Percentiles rank a stretch among this genome's conserved stretches.
Evolutionary conservation across 2,113 vertebrate species (phyloP).

Genomic region (Nothobranchius kuhntae): DNA sequence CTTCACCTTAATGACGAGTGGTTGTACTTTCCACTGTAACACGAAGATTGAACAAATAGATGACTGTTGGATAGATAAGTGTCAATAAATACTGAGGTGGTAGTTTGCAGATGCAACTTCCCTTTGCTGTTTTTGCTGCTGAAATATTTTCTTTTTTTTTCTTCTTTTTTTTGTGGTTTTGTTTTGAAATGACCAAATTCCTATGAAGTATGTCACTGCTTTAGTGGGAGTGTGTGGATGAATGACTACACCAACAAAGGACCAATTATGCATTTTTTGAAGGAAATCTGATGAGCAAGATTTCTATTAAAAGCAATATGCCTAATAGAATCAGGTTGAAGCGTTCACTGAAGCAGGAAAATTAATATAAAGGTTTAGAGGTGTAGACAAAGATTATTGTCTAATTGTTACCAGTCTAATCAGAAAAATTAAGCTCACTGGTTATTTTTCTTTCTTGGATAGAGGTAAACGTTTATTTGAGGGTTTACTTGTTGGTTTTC

Average conservation of each 20-base stretch:
- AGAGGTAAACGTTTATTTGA: neutral
- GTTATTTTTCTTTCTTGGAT: neutral
- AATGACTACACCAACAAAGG: neutral
- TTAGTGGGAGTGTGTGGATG: neutral
- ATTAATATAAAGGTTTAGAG: neutral
- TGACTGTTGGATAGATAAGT: neutral
- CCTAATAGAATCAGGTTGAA: too few relatives aligned
- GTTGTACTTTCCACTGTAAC: conserved; percentile 4
- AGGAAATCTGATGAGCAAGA: neutral
- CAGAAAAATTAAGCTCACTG: neutral
- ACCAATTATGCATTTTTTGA: neutral
- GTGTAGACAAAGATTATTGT: neutral
- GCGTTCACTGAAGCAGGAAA: neutral
- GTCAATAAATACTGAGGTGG: neutral
- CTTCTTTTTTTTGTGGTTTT: neutral
- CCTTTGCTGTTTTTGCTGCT: neutral
- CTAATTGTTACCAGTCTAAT: neutral
- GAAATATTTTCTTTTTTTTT: neutral
- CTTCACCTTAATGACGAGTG: neutral
- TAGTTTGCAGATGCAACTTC: neutral
- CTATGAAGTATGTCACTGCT: conserved; percentile 6
- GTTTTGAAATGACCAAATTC: conserved; percentile 17
- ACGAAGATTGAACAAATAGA: neutral
- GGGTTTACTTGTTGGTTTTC: neutral
- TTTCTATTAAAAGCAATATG: neutral